Evolutionary conservation across 2,113 vertebrate species (phyloP).

Genomic region (Leuciscus idus): DNA sequence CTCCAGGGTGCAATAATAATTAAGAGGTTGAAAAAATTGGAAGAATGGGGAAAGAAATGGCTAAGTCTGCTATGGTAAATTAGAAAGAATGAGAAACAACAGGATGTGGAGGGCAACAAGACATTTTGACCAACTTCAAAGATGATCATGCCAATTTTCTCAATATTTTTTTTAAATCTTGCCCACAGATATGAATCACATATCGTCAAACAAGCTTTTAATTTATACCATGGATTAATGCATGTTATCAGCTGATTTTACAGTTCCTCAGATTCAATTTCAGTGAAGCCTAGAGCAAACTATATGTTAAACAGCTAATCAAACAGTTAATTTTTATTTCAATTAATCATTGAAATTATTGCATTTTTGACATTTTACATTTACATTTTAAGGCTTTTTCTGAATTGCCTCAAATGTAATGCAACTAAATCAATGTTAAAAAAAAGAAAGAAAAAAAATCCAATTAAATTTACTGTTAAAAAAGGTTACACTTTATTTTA

Average conservation of each 20-base stretch:
- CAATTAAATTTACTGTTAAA: background rate
- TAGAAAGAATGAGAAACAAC: background rate
- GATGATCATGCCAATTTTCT: background rate
- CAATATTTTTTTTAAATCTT: conserved; percentile 3
- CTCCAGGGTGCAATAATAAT: background rate
- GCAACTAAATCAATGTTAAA: background rate
- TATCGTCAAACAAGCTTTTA: background rate
- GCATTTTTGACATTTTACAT: background rate
- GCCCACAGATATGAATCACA: background rate
- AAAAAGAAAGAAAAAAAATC: background rate
- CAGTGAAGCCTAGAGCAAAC: background rate
- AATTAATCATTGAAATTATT: background rate
- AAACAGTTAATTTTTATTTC: background rate
- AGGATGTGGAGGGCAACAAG: background rate
- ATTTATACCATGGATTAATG: background rate
- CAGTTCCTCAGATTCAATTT: background rate
- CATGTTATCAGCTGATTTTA: background rate
- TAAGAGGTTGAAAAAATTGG: background rate
- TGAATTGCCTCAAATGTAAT: background rate
- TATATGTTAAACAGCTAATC: background rate
- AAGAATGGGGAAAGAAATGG: background rate
- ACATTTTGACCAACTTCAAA: background rate
- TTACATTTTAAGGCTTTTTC: background rate
- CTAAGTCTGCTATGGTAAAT: background rate
- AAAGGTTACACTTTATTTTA: too few relatives aligned